A percentile compares a stretch with the other conserved stretches of the same genome.
Evolutionary conservation across 2,888 invertebrate genomes (phyloP).

Genomic region (Holacanthella duospinosa): DNA sequence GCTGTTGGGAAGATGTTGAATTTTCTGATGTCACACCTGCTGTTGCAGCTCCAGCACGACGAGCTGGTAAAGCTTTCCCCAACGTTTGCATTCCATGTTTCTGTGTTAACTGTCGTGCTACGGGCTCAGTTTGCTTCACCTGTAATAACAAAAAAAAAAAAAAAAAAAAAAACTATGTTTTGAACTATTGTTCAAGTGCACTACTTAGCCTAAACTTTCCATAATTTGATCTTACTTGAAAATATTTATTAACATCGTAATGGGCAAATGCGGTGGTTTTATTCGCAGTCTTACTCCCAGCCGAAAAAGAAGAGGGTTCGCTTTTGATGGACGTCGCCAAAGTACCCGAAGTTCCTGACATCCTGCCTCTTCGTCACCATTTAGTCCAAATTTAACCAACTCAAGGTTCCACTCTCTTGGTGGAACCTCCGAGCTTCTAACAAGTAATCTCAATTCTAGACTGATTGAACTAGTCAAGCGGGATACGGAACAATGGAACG

Average conservation of each 20-base stretch:
- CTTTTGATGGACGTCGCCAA: constrained; percentile 36
- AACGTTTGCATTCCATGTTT: constrained; percentile 99
- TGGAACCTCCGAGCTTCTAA: neutral
- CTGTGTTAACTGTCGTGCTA: constrained; percentile 38
- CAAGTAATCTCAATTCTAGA: too few species aligned
- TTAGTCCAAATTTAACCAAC: constrained; percentile 20
- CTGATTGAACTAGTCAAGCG: too few species aligned
- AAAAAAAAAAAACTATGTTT: neutral
- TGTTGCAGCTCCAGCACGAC: constrained; percentile 58
- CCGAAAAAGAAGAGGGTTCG: constrained; percentile 34
- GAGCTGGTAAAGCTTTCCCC: constrained; percentile 96
- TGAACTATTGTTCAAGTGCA: too few species aligned
- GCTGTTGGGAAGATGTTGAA: neutral
- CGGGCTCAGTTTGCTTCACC: constrained; percentile 35
- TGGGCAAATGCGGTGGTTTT: constrained; percentile 33
- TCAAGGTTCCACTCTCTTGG: neutral
- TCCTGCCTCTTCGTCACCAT: constrained; percentile 37
- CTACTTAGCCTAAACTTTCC: neutral
- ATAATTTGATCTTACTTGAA: constrained; percentile 34
- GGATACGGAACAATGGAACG: too few species aligned
- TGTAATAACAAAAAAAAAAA: constrained; percentile 11
- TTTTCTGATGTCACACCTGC: neutral
- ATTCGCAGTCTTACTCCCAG: constrained; percentile 24
- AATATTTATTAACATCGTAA: constrained; percentile 37
- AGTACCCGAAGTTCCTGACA: constrained; percentile 36